Conservation (phyloP, 2,888 invertebrate genomes). For the Gari tellinella region DNA sequence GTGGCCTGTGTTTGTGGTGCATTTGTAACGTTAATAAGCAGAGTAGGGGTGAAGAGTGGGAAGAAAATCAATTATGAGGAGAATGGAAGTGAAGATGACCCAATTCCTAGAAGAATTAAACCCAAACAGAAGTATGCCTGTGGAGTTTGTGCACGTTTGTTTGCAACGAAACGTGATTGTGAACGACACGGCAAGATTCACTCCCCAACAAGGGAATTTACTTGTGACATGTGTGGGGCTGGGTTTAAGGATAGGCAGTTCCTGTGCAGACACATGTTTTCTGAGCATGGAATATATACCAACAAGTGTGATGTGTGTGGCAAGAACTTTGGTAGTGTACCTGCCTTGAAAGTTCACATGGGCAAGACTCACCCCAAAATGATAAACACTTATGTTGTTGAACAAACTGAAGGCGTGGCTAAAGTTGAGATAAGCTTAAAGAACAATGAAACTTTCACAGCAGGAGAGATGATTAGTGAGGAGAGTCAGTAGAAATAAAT, state of each 20-base stretch:
- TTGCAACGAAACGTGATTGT: conserved; percentile 52
- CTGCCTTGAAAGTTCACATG: conserved; percentile 50
- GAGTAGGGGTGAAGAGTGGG: too few species aligned
- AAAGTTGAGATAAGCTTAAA: too few species aligned
- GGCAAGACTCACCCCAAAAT: too few species aligned
- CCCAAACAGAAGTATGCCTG: conserved; percentile 58
- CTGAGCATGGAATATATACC: conserved; percentile 44
- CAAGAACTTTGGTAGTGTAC: conserved; percentile 42
- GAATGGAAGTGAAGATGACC: too few species aligned
- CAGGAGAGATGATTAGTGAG: too few species aligned
- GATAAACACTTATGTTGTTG: too few species aligned
- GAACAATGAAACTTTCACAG: too few species aligned
- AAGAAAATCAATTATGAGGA: too few species aligned
- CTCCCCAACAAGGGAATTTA: conserved; percentile 37
- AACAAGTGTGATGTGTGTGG: conserved; percentile 49
- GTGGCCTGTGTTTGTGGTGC: too few species aligned
- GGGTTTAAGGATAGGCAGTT: conserved; percentile 46
- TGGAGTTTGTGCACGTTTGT: conserved; percentile 57
- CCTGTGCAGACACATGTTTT: conserved; percentile 44
- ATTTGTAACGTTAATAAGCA: too few species aligned
- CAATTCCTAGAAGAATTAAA: conserved; percentile 25
- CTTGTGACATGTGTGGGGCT: conserved; percentile 44
- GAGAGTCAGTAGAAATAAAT: too few species aligned
- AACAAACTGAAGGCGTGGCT: too few species aligned
- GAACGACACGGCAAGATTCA: conserved; percentile 54